Evolutionary conservation across 2,797 vertebrate species (phyloP).

Genomic region (Danio choprae): DNA sequence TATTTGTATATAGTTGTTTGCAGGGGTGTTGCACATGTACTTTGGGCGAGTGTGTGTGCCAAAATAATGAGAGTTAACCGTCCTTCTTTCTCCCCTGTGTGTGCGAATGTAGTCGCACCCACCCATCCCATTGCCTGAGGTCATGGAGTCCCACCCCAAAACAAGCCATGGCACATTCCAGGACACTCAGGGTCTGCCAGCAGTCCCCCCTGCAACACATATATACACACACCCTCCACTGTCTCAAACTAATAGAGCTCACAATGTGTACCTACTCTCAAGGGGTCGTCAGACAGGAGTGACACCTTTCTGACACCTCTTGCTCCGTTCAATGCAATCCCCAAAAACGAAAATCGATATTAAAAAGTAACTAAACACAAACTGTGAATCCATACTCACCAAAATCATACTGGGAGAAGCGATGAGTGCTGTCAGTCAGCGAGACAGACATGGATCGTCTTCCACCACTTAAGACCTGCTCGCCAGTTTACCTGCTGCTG

Average conservation of each 20-base stretch:
- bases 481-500: slow-evolving; percentile 20
- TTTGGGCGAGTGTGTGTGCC: slow-evolving; percentile 62
- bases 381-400: slow-evolving; percentile 32
- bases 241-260: slow-evolving; percentile 49
- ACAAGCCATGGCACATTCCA: slow-evolving; percentile 84
- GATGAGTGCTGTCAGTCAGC: slow-evolving; percentile 2
- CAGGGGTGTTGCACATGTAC: slow-evolving; percentile 52
- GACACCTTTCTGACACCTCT: slow-evolving; percentile 12
- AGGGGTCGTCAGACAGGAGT: slow-evolving; percentile 13
- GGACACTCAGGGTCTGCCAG: slow-evolving; percentile 82
- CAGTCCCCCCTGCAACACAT: slow-evolving; percentile 67
- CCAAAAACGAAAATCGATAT: neutral
- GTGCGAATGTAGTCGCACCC: slow-evolving; percentile 76
- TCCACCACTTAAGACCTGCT: slow-evolving; percentile 17
- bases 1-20: slow-evolving; percentile 11
- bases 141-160: slow-evolving; percentile 85
- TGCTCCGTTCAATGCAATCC: neutral
- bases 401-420: slow-evolving; percentile 27
- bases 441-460: slow-evolving; percentile 28
- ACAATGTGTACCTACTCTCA: slow-evolving; percentile 33
- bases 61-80: slow-evolving; percentile 64
- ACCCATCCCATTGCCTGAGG: slow-evolving; percentile 84
- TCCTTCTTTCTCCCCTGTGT: slow-evolving; percentile 65
- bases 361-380: neutral
- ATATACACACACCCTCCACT: slow-evolving; percentile 44